These are phyloP conservation scores for Pomacea maculata DNA, from an alignment of 1,140 invertebrate genomes.

Conservation along the genomic window DNA sequence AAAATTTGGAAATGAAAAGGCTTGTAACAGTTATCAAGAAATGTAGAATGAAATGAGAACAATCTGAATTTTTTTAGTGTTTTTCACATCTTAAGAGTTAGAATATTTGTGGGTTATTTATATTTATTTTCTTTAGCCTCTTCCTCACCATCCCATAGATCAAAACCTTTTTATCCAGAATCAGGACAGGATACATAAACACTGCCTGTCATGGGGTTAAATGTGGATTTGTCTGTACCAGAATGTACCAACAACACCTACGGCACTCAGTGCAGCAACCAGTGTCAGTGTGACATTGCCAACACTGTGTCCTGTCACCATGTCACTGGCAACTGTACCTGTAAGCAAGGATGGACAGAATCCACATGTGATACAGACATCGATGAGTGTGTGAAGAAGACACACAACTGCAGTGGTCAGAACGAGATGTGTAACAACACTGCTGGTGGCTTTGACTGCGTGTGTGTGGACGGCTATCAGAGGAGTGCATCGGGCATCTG, in stretches of 20 bases:
- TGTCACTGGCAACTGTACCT: conserved; percentile 9
- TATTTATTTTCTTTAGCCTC: no score
- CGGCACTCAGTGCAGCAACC: background rate
- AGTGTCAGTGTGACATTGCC: background rate
- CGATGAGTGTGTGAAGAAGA: conserved; percentile 5
- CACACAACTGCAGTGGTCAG: background rate
- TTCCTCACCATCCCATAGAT: no score
- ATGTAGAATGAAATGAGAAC: no score
- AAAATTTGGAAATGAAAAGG: no score
- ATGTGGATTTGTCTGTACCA: background rate
- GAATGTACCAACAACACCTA: conserved; percentile 3
- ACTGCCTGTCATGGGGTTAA: no score
- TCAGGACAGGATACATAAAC: no score
- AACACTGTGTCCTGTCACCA: conserved; percentile 9
- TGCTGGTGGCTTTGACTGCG: conserved; percentile 1
- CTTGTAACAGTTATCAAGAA: no score
- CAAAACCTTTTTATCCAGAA: no score
- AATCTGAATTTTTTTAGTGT: no score
- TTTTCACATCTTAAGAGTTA: no score
- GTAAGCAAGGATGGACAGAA: conserved; percentile 6
- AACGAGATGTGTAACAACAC: conserved; percentile 1
- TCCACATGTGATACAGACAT: conserved; percentile 10
- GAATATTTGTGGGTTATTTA: no score
- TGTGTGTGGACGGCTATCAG: background rate
- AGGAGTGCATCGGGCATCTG: no score